Evolutionary conservation across 2,113 vertebrate species (phyloP).

Genomic region (Dicrurus megarhynchus): DNA sequence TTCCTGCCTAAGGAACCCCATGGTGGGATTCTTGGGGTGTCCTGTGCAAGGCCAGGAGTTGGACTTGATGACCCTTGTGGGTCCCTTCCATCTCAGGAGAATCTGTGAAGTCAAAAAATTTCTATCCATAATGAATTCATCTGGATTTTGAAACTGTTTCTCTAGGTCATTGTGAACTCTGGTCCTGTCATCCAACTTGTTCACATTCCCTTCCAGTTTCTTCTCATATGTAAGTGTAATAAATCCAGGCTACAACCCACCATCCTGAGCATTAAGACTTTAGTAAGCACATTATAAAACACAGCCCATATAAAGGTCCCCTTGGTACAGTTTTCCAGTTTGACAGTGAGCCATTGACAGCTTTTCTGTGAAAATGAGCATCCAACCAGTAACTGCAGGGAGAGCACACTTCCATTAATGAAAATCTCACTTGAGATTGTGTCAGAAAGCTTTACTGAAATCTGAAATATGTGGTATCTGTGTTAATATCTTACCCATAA

Average conservation of each 20-base stretch:
- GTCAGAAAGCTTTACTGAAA: background rate
- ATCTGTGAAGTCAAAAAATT: background rate
- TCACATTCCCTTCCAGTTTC: background rate
- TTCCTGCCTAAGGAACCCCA: background rate
- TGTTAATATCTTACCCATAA: background rate
- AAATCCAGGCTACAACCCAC: background rate
- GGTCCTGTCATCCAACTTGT: background rate
- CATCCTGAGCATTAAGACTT: background rate
- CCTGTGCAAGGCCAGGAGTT: background rate
- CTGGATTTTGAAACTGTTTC: background rate
- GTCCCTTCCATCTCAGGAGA: background rate
- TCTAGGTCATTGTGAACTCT: background rate
- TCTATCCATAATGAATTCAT: background rate
- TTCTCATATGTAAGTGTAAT: background rate
- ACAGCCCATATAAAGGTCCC: background rate
- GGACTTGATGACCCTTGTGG: background rate
- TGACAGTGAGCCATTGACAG: background rate
- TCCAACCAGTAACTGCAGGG: background rate
- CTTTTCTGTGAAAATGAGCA: background rate
- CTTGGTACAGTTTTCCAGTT: background rate
- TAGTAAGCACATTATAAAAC: background rate
- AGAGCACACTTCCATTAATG: background rate
- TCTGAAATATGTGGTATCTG: background rate
- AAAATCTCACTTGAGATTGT: background rate
- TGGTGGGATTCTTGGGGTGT: background rate